Percentiles rank a stretch among this genome's conserved stretches.
phyloP scores from a whole-genome alignment of 2,113 vertebrate genomes.

The Furnarius figulus region DNA sequence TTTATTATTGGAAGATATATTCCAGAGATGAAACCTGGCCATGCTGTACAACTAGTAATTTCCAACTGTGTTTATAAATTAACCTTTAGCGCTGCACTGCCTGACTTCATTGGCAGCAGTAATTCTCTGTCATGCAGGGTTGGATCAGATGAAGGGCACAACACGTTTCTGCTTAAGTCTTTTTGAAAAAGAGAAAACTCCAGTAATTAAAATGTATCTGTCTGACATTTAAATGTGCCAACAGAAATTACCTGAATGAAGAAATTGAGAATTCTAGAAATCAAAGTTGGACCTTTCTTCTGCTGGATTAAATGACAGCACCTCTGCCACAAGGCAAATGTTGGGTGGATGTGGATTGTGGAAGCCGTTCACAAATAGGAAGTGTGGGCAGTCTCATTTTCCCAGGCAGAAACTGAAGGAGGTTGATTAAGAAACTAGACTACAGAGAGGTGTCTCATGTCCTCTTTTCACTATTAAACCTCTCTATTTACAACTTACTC shows the following conservation, averaged over 20 bases:
- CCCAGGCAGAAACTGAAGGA: neutral
- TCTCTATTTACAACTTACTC: neutral
- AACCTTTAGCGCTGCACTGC: neutral
- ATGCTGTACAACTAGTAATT: neutral
- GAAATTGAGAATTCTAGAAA: neutral
- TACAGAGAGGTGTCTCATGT: neutral
- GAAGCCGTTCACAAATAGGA: neutral
- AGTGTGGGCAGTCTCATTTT: neutral
- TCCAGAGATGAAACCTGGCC: neutral
- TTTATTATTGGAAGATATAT: neutral
- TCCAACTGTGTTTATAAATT: constrained; percentile 15
- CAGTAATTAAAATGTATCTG: neutral
- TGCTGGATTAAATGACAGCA: neutral
- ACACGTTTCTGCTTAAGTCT: neutral
- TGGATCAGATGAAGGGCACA: neutral
- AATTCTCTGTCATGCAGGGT: neutral
- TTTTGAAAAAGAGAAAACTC: neutral
- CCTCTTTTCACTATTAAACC: neutral
- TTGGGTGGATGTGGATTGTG: neutral
- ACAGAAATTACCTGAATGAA: neutral
- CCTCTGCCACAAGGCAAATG: neutral
- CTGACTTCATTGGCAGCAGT: neutral
- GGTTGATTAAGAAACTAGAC: neutral
- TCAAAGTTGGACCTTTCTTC: neutral
- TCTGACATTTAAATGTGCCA: neutral